Conservation (phyloP, 2,113 vertebrate species). For the Agapornis roseicollis region DNA sequence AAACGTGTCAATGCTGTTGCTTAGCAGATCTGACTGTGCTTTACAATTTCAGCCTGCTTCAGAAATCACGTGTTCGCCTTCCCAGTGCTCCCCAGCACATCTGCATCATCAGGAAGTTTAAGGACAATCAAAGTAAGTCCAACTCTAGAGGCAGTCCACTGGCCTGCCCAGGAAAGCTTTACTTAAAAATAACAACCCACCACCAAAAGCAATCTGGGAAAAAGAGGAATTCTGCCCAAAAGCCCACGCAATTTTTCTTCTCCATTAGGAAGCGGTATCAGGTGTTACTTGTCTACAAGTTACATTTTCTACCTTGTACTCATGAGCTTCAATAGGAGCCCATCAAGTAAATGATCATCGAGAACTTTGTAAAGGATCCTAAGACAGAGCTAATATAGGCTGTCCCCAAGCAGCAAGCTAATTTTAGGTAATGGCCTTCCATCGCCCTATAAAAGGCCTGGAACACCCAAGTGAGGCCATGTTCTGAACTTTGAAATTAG, state of each 20-base stretch:
- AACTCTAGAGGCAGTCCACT: background rate
- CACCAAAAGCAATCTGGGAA: background rate
- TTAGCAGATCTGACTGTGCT: constrained; percentile 48
- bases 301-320: background rate
- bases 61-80: background rate
- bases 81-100: background rate
- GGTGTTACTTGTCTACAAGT: background rate
- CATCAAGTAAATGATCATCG: constrained; percentile 34
- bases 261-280: background rate
- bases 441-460: background rate
- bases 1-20: constrained; percentile 60
- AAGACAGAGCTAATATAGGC: background rate
- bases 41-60: background rate
- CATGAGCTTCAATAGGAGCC: background rate
- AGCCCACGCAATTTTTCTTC: background rate
- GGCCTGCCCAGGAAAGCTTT: background rate
- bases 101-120: background rate
- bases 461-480: constrained; percentile 8
- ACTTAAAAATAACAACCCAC: background rate
- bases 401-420: constrained; percentile 16
- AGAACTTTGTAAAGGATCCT: constrained; percentile 5
- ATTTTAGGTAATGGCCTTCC: constrained; percentile 57
- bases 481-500: constrained; percentile 45
- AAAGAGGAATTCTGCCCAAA: background rate
- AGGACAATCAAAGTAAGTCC: background rate